A percentile compares a stretch with the other conserved stretches of the same genome.
Conservation (phyloP, 2,113 vertebrate genomes). For the Alligator sinensis region DNA sequence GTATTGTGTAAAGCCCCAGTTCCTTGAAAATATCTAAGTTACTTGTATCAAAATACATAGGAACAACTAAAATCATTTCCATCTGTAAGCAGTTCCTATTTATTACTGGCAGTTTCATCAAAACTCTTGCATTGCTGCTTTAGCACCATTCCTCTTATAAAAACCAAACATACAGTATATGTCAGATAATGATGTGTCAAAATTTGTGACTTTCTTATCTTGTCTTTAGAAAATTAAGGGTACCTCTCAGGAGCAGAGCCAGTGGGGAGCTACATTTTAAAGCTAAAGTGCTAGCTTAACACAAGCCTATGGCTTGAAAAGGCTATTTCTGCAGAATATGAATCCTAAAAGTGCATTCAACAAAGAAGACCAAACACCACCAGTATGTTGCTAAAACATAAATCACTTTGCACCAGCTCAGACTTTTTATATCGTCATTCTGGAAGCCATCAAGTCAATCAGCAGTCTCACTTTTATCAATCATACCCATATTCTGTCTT, state of each 20-base stretch:
- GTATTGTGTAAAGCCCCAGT: neutral
- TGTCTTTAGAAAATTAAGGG: slow-evolving; percentile 35
- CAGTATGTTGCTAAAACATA: neutral
- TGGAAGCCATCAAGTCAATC: slow-evolving; percentile 4
- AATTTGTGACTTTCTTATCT: slow-evolving; percentile 28
- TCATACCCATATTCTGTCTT: neutral
- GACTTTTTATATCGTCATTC: slow-evolving; percentile 8
- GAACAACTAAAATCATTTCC: slow-evolving; percentile 27
- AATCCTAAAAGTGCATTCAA: slow-evolving; percentile 9
- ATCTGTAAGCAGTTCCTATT: slow-evolving; percentile 18
- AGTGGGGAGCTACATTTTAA: slow-evolving; percentile 14
- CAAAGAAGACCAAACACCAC: neutral
- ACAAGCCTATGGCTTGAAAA: neutral
- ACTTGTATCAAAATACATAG: neutral
- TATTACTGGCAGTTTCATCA: slow-evolving; percentile 31
- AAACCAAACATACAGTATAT: neutral
- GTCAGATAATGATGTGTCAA: slow-evolving; percentile 41
- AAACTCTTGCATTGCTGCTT: slow-evolving; percentile 20
- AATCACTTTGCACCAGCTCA: neutral
- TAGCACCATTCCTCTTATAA: slow-evolving; percentile 18
- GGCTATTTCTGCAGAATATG: neutral
- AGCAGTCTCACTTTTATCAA: slow-evolving; percentile 7
- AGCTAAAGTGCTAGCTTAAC: slow-evolving; percentile 17
- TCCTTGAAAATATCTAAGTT: neutral
- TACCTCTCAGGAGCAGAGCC: slow-evolving; percentile 16